Evolutionary conservation across 1,140 invertebrate genomes (phyloP).

Genomic region (Chrysopa pallens): DNA sequence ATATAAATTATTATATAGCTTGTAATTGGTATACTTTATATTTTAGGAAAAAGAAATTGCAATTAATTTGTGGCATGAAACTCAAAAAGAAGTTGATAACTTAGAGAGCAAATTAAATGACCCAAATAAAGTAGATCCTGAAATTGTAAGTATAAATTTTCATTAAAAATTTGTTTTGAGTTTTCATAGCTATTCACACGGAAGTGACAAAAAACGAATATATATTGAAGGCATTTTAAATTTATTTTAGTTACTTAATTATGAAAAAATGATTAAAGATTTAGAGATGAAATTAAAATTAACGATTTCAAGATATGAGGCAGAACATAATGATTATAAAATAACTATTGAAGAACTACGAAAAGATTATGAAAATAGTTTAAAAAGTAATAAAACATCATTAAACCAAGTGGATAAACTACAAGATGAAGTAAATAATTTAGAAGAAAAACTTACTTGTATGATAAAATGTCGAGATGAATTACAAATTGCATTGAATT

Average conservation of each 20-base stretch:
- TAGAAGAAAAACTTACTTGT: constrained; percentile 11
- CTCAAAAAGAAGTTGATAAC: not conserved
- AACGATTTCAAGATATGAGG: not conserved
- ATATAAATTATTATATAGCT: too few relatives aligned
- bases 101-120: constrained; percentile 1
- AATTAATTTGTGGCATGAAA: not conserved
- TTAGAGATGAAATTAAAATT: not conserved
- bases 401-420: not conserved
- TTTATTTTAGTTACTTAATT: not conserved
- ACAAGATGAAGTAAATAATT: constrained; percentile 8
- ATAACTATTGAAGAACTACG: not conserved
- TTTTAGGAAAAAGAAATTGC: constrained; percentile 1
- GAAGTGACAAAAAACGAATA: not conserved
- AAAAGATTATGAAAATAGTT: not conserved
- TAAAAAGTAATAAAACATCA: not conserved
- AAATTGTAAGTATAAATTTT: not conserved
- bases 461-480: constrained; percentile 7
- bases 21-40: not conserved
- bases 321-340: not conserved
- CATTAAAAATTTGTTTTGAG: not conserved
- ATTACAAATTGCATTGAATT: constrained; percentile 5
- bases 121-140: not conserved
- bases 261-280: not conserved
- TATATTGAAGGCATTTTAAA: not conserved
- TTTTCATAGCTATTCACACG: too few relatives aligned